Percentiles rank a stretch among this genome's conserved stretches.
Conservation (phyloP, 2,797 vertebrate genomes). For the Furcifer pardalis region DNA sequence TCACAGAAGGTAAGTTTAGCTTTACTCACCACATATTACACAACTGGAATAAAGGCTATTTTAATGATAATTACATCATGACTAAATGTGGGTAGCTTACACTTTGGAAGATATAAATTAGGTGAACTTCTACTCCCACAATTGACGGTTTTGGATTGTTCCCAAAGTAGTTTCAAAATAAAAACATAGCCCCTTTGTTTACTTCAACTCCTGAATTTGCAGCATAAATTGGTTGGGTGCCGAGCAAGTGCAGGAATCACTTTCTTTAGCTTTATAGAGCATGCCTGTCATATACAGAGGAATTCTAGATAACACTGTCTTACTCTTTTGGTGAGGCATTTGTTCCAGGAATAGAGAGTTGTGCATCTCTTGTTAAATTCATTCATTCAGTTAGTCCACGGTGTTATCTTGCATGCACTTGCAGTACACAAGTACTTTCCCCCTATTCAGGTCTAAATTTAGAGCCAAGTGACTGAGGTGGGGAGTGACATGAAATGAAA, state of each 20-base stretch:
- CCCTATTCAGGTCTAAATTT: not conserved
- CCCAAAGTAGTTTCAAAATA: not conserved
- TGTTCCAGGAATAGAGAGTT: not conserved
- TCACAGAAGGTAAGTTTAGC: constrained; percentile 79
- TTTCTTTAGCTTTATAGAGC: not conserved
- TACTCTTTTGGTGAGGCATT: not conserved
- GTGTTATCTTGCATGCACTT: not conserved
- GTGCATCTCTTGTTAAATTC: not conserved
- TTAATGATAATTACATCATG: not conserved
- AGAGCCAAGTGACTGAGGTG: not conserved
- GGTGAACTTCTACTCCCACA: not conserved
- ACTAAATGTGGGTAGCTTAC: not conserved
- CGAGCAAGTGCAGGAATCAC: not conserved
- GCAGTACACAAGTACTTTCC: not conserved
- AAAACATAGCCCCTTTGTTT: not conserved
- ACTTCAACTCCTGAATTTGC: not conserved
- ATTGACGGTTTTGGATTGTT: not conserved
- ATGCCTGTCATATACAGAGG: not conserved
- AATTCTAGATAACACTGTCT: not conserved
- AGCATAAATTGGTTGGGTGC: not conserved
- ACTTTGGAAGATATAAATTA: not conserved
- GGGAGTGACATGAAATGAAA: not conserved
- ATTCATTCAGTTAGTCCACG: not conserved
- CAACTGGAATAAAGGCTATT: not conserved
- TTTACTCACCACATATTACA: not conserved